Base-by-base conservation (phyloP, 1,140 invertebrate species). In the Micrasema longulum region DNA sequence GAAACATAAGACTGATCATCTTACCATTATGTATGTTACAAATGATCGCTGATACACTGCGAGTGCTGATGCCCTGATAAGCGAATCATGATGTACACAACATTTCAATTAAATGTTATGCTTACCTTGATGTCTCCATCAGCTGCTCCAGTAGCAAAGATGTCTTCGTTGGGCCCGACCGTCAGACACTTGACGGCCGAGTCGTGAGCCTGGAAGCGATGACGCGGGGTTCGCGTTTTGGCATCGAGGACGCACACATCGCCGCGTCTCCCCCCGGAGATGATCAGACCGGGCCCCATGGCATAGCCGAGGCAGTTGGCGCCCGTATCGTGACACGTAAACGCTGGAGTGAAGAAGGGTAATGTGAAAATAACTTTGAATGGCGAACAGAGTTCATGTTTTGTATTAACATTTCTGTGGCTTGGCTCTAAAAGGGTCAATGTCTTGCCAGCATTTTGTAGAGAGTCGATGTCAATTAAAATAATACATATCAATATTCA, bases 121-220 rank as follows among this genome's bases (percentile, higher is more conserved):
- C n/a, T 64, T 31, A 98, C 97, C 91, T 99, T 99, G 74, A 99
- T 97, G 84, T 99, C 97, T 20, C 98, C 98, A 84, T 99, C 97
- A n/a, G 96, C 95, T 41, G 97, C 95, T 36, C 97, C 98, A 64
- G 97, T 97, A 7, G 96, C 96, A 83, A 99, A 98, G 82, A 95
- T 95, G 83, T 99, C 97, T 85, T 99, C 96, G 62, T 92, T 90
- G 0, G 95, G 94, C 87, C 99, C 96, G 10, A 99, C 87, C 35
- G 96, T 93, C 72, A 99, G 88, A 81, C 96, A 97, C 85, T 98
- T 98, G 55, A 99, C 93, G 63, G 96, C 91, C 45, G 91, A 93
- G 77, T 98, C 96, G 80, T 98, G 96, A 52, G 95, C 96, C 83
- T 92, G 90, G 83, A 98, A 96, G 77, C 94, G 91, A 80, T 98